Evolutionary conservation across 1,140 invertebrate species (phyloP).

Genomic region (Heliconius hewitsoni): DNA sequence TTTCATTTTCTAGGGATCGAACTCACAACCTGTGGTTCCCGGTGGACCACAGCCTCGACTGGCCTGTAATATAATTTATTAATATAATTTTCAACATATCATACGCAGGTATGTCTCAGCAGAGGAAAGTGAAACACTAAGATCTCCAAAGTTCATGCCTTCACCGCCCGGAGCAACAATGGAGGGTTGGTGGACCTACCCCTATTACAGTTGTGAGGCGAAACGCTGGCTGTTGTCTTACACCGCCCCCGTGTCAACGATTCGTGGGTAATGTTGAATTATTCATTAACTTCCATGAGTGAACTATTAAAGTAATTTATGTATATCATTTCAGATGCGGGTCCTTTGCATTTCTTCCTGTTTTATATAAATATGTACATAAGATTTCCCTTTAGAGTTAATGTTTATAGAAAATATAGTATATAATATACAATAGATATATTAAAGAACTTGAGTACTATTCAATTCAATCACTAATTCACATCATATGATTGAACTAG

Average conservation of each 20-base stretch:
- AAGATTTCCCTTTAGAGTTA: neutral
- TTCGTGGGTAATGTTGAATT: conserved; percentile 77
- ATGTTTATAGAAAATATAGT: too few species aligned
- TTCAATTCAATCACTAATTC: too few species aligned
- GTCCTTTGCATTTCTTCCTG: neutral
- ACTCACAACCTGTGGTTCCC: too few species aligned
- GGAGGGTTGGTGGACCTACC: conserved; percentile 90
- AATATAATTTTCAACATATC: conserved; percentile 7
- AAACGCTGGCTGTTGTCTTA: conserved; percentile 90
- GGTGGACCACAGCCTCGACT: too few species aligned
- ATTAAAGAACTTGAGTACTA: too few species aligned
- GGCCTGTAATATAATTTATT: too few species aligned
- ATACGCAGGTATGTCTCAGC: conserved; percentile 69
- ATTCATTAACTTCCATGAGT: conserved; percentile 29
- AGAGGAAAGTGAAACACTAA: conserved; percentile 74
- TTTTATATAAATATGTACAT: neutral
- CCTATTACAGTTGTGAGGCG: conserved; percentile 88
- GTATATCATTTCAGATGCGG: neutral
- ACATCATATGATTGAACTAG: too few species aligned
- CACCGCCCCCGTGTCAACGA: conserved; percentile 86
- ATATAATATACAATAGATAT: too few species aligned
- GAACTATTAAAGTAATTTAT: neutral
- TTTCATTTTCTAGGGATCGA: too few species aligned
- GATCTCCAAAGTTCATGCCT: conserved; percentile 87
- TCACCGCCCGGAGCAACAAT: conserved; percentile 84